Percentiles rank a stretch among this genome's conserved stretches.
phyloP scores from a whole-genome alignment of 2,113 vertebrate genomes.

The Oxyruncus cristatus region DNA sequence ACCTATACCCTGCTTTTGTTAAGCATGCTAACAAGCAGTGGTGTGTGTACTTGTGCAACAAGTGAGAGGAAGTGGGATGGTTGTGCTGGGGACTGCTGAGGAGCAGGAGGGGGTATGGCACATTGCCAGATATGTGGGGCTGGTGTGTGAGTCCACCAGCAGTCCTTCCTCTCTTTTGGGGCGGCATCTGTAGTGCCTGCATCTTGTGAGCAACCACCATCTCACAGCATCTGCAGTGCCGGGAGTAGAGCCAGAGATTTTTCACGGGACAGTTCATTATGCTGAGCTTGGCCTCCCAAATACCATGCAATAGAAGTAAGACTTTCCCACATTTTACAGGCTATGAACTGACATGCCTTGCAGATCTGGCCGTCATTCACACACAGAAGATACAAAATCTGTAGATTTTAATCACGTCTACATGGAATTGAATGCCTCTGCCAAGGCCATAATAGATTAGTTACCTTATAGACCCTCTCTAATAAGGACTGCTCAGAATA shows the following conservation, averaged over 20 bases:
- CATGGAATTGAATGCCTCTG: neutral
- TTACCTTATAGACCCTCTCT: neutral
- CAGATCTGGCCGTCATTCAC: neutral
- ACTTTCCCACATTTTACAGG: neutral
- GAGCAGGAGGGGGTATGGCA: neutral
- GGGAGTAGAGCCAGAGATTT: neutral
- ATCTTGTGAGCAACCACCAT: neutral
- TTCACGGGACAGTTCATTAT: neutral
- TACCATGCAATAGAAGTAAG: neutral
- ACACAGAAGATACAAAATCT: neutral
- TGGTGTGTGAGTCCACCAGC: neutral
- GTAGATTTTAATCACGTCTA: neutral
- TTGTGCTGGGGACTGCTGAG: neutral
- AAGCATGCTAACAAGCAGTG: neutral
- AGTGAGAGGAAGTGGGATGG: neutral
- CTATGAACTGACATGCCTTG: neutral
- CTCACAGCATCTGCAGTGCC: neutral
- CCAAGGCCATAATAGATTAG: neutral
- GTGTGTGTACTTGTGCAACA: fast-evolving
- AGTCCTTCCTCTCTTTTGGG: neutral
- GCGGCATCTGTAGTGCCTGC: neutral
- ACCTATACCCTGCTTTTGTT: neutral
- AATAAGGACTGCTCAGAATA: neutral
- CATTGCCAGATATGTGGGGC: fast-evolving
- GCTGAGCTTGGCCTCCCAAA: neutral